A percentile compares a stretch with the other conserved stretches of the same genome.
Conservation (phyloP, 2,113 vertebrate genomes). For the Plecturocebus donacophilus region DNA sequence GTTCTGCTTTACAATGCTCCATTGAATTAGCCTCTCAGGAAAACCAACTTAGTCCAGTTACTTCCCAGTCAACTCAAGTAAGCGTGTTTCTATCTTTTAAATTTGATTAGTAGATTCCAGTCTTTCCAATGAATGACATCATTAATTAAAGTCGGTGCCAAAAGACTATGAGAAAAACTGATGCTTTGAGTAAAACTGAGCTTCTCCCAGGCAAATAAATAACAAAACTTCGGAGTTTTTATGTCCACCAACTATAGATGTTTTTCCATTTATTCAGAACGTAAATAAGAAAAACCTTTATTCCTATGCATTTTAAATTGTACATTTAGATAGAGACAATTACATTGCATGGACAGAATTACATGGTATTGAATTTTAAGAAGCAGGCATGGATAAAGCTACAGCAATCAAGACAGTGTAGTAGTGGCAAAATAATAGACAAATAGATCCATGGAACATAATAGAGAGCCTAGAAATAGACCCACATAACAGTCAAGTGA, state of each 20-base stretch:
- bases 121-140: constrained; percentile 39
- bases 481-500: neutral
- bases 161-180: constrained; percentile 37
- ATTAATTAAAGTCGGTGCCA: constrained; percentile 32
- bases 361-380: neutral
- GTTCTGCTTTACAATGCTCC: neutral
- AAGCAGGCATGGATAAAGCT: neutral
- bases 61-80: neutral
- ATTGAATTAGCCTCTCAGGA: constrained; percentile 19
- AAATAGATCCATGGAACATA: neutral
- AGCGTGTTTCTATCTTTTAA: constrained; percentile 50
- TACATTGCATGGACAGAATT: neutral
- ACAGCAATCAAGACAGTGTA: neutral
- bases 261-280: constrained; percentile 47
- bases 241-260: neutral
- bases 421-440: neutral
- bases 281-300: constrained; percentile 7
- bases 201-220: constrained; percentile 38
- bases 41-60: constrained; percentile 19
- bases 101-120: neutral
- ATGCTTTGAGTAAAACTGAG: constrained; percentile 43
- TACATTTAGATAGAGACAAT: neutral
- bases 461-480: neutral
- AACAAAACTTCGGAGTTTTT: neutral
- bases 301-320: neutral